Percentiles rank a stretch among this genome's conserved stretches.
Conservation (phyloP, 2,797 vertebrate genomes). For the Anomalospiza imberbis region DNA sequence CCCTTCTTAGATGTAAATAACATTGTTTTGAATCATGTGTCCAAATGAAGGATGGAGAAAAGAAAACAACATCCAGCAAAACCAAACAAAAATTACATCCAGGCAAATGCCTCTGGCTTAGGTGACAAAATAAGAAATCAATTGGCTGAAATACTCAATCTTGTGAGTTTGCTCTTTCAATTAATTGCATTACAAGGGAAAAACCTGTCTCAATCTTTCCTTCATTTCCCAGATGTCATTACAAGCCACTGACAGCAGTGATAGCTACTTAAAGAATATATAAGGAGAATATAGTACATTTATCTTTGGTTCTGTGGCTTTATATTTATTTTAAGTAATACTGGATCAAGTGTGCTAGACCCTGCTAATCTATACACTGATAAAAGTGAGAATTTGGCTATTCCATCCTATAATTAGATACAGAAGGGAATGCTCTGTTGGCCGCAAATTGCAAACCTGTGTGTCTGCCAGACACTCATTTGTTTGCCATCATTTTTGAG, state of each 20-base stretch:
- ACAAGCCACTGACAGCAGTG: not conserved
- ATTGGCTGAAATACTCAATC: not conserved
- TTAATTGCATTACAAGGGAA: constrained; percentile 17
- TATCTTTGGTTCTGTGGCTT: not conserved
- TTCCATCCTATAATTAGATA: not conserved
- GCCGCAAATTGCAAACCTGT: not conserved
- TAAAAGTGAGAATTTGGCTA: not conserved
- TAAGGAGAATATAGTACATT: not conserved
- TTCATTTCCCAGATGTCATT: not conserved
- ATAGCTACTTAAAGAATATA: not conserved
- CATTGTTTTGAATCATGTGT: not conserved
- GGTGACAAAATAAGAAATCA: constrained; percentile 8
- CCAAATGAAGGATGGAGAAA: not conserved
- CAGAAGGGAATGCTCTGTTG: not conserved
- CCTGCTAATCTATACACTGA: not conserved
- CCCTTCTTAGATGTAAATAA: not conserved
- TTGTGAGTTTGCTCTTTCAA: not conserved
- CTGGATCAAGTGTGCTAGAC: not conserved
- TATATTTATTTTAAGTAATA: not conserved
- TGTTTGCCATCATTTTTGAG: not conserved
- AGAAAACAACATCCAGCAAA: not conserved
- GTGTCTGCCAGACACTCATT: not conserved
- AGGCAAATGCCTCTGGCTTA: not conserved
- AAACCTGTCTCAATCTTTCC: not conserved
- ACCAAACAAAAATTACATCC: not conserved